These are phyloP conservation scores for Chrysocyon brachyurus DNA, from an alignment of 2,797 vertebrate species.

Conservation along the genomic window DNA sequence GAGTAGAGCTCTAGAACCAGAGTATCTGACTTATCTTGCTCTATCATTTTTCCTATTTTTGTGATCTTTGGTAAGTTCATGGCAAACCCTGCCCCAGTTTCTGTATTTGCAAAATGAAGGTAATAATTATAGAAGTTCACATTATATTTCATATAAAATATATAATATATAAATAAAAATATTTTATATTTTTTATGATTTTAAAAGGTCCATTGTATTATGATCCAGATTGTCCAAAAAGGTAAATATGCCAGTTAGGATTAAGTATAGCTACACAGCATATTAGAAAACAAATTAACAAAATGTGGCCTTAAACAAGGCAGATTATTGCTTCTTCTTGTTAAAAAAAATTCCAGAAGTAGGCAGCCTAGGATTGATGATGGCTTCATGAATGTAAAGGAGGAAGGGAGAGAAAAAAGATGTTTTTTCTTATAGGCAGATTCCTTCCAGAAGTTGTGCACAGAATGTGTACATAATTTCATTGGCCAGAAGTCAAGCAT, in stretches of 20 bases:
- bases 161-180: no score
- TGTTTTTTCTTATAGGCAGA: neutral
- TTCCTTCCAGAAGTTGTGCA: neutral
- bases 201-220: slow-evolving; percentile 38
- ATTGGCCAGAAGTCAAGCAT: neutral
- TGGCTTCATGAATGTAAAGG: neutral
- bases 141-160: neutral
- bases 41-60: slow-evolving; percentile 20
- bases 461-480: neutral
- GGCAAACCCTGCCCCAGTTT: neutral
- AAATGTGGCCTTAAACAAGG: neutral
- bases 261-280: slow-evolving; percentile 26
- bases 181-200: slow-evolving; percentile 46
- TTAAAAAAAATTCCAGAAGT: slow-evolving; percentile 12
- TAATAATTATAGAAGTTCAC: slow-evolving; percentile 42
- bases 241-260: slow-evolving; percentile 23
- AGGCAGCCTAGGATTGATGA: neutral
- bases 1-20: neutral
- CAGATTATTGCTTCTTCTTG: neutral
- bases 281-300: neutral
- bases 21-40: neutral
- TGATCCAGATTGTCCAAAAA: neutral
- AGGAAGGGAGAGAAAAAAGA: neutral
- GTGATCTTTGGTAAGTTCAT: slow-evolving; percentile 15
- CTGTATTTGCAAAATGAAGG: slow-evolving; percentile 31